Base-by-base conservation (phyloP, 2,113 vertebrate species). In the Gambusia affinis region DNA sequence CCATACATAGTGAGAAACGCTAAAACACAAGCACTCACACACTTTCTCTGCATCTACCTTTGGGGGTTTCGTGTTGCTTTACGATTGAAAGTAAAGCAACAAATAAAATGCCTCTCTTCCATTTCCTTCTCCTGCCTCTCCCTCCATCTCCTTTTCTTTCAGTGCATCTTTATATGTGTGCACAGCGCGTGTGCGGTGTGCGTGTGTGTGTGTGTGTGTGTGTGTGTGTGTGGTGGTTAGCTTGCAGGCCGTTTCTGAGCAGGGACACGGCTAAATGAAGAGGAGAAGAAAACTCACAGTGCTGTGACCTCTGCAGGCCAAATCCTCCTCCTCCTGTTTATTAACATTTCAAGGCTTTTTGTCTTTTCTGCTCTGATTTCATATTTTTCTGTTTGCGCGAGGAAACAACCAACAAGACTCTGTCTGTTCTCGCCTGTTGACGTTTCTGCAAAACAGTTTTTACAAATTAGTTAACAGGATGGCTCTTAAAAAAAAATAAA, bases 401-500 rank as follows among this genome's bases (percentile, higher is more conserved):
- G 81, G 85, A 89, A 92, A 91, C 76, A 84, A 81, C 89, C 87
- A 19, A 47, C 44, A 47, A 47, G 44, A 47, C 44, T 47, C 44
- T 91, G 82, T 90, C 87, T 91, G 91, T 89, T 91, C 86, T 81
- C 57, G 37, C 88, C 87, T 89, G 84, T 86, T 89, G 79, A 85
- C 78, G 83, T 84, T 85, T 88, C 80, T 85, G 88, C 81, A 86
- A 81, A 92, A 91, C 92, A 90, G 85, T 92, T 90, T 89, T 91
- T 89, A 93, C 92, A 94, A 95, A 94, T 94, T 92, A 94, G 92
- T 92, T 82, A 90, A 94, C 94, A 94, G 92, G 78, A 84, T 80
- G 90, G 76, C 85, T 80, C 85, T 82, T 86, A 88, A 91, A 91
- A 89, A 84, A 54, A 69, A 33, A 67, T 54, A 78, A 85, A 86